phyloP scores from a whole-genome alignment of 2,113 vertebrate genomes.

The Daboia siamensis region DNA sequence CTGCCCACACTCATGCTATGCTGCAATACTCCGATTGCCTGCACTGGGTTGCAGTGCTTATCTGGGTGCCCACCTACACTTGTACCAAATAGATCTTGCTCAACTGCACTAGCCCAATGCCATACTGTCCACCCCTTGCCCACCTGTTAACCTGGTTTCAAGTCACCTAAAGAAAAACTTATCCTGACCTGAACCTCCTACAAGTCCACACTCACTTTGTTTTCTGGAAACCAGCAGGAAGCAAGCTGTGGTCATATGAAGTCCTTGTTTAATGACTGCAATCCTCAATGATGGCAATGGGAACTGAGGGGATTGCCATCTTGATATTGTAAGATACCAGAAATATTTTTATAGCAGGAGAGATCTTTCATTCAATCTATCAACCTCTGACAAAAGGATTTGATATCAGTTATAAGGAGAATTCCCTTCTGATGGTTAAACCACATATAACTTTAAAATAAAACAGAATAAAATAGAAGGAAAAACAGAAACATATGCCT shows the following conservation, averaged over 20 bases:
- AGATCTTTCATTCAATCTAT: not conserved
- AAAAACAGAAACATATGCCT: not conserved
- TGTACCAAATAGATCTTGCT: not conserved
- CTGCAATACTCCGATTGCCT: not conserved
- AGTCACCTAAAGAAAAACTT: not conserved
- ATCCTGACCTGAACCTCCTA: not conserved
- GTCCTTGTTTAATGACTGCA: not conserved
- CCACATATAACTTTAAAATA: not conserved
- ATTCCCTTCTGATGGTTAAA: not conserved
- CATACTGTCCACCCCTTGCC: not conserved
- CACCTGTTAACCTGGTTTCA: not conserved
- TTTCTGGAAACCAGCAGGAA: not conserved
- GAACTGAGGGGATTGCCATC: not conserved
- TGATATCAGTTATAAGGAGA: not conserved
- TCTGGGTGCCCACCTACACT: not conserved
- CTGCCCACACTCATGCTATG: not conserved
- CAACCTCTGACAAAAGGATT: not conserved
- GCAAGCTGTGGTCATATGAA: not conserved
- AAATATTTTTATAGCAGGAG: not conserved
- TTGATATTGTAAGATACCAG: not conserved
- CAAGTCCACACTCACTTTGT: not conserved
- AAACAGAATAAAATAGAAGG: not conserved
- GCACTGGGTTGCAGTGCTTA: not conserved
- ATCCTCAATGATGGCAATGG: not conserved
- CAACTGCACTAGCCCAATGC: not conserved